Evolutionary conservation across 2,113 vertebrate genomes (phyloP).

Genomic region (Bambusicola thoracicus): DNA sequence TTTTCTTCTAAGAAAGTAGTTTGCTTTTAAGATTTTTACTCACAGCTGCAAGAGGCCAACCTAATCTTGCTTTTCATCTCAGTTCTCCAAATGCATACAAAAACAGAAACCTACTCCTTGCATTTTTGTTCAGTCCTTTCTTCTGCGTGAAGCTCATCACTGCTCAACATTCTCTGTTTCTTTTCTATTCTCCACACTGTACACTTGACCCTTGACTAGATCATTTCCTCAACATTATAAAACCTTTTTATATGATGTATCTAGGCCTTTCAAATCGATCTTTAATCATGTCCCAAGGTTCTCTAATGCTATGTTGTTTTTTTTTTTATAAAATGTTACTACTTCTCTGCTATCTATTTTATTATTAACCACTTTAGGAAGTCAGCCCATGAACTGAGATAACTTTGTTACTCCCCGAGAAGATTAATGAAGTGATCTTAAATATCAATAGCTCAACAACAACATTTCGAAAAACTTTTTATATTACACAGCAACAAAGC

Average conservation of each 20-base stretch:
- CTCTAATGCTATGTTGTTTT: neutral
- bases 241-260: neutral
- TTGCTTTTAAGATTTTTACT: neutral
- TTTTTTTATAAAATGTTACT: neutral
- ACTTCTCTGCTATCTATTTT: constrained; percentile 50
- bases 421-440: constrained; percentile 78
- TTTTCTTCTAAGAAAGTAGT: neutral
- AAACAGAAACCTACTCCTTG: neutral
- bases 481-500: constrained; percentile 52
- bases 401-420: constrained; percentile 67
- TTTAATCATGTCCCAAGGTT: neutral
- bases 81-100: neutral
- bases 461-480: constrained; percentile 70
- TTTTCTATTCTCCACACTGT: neutral
- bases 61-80: constrained; percentile 1
- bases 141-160: neutral
- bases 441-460: constrained; percentile 68
- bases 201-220: neutral
- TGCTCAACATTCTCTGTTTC: neutral
- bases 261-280: neutral
- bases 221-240: neutral
- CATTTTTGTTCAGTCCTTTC: neutral
- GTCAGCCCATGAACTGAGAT: constrained; percentile 53
- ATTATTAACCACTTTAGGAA: constrained; percentile 62
- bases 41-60: neutral